Evolutionary conservation across 2,797 vertebrate genomes (phyloP).

Genomic region (Perodicticus potto): DNA sequence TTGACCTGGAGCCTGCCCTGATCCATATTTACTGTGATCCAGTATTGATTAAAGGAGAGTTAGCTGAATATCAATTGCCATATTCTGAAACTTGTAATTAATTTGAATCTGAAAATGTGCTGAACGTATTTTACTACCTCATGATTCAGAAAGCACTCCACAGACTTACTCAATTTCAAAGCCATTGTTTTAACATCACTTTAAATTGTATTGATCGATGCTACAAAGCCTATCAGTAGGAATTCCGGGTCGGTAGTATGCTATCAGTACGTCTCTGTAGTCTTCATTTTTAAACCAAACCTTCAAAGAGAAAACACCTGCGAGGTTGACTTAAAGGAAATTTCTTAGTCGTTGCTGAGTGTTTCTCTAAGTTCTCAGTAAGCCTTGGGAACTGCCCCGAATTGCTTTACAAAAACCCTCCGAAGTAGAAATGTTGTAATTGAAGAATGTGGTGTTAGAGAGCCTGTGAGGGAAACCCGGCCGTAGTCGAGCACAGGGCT

Average conservation of each 20-base stretch:
- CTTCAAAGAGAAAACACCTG: constrained; percentile 25
- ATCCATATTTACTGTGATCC: neutral
- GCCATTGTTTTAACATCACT: constrained; percentile 34
- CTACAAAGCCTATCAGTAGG: neutral
- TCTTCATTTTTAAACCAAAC: constrained; percentile 48
- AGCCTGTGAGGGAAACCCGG: neutral
- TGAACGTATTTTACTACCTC: constrained; percentile 34
- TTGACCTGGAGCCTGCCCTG: neutral
- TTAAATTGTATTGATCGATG: neutral
- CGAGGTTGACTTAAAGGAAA: constrained; percentile 10
- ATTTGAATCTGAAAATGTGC: constrained; percentile 52
- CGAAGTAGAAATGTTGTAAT: constrained; percentile 52
- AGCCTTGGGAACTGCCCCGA: neutral
- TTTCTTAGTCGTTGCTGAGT: constrained; percentile 17
- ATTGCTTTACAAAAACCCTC: constrained; percentile 50
- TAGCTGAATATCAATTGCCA: neutral
- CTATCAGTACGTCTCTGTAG: neutral
- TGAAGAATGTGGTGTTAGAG: neutral
- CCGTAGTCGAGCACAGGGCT: neutral
- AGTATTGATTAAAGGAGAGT: constrained; percentile 17
- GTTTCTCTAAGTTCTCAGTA: constrained; percentile 41
- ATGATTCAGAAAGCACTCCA: constrained; percentile 23
- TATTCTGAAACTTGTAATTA: constrained; percentile 26
- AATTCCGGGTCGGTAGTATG: neutral
- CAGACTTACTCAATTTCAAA: neutral